Conservation (phyloP, 2,888 invertebrate species). For the Drosophila phalerata region DNA sequence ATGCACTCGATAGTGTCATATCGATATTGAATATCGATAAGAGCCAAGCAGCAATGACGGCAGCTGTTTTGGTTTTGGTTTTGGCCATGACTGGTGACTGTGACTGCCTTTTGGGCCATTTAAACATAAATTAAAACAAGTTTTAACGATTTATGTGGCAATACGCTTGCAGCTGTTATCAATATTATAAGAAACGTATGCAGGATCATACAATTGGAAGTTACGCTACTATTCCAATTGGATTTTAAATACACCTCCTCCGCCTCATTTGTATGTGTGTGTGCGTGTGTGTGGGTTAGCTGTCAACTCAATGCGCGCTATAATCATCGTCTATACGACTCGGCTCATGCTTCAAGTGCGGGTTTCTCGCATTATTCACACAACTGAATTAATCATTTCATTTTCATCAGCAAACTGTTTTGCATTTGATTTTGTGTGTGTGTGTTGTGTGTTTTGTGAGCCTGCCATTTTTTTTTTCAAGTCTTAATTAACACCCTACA, state of each 20-base stretch:
- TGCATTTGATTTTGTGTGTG: slow-evolving; percentile 28
- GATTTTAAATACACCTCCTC: slow-evolving; percentile 32
- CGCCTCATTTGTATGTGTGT: slow-evolving; percentile 6
- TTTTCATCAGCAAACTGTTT: slow-evolving; percentile 45
- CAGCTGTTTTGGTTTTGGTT: slow-evolving; percentile 76
- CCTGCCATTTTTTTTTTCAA: slow-evolving; percentile 44
- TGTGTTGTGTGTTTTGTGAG: too few species aligned
- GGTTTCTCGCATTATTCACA: slow-evolving; percentile 57
- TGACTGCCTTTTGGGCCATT: slow-evolving; percentile 44
- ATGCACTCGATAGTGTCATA: slow-evolving; percentile 57
- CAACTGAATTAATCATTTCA: slow-evolving; percentile 66
- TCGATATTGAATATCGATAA: slow-evolving; percentile 64
- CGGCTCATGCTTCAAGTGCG: slow-evolving; percentile 54
- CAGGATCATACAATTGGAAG: slow-evolving; percentile 18
- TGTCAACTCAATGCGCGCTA: slow-evolving; percentile 59
- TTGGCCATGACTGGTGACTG: slow-evolving; percentile 60
- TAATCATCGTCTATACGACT: slow-evolving; percentile 50
- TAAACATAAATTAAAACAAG: slow-evolving; percentile 35
- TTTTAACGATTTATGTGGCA: slow-evolving; percentile 31
- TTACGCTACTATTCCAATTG: slow-evolving; percentile 34
- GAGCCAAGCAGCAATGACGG: slow-evolving; percentile 57
- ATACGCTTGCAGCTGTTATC: slow-evolving; percentile 10
- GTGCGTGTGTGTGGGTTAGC: slow-evolving; percentile 27
- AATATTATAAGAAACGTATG: neutral
- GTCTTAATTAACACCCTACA: slow-evolving; percentile 62